phyloP scores from a whole-genome alignment of 2,797 vertebrate genomes.

The Urocyon cinereoargenteus region DNA sequence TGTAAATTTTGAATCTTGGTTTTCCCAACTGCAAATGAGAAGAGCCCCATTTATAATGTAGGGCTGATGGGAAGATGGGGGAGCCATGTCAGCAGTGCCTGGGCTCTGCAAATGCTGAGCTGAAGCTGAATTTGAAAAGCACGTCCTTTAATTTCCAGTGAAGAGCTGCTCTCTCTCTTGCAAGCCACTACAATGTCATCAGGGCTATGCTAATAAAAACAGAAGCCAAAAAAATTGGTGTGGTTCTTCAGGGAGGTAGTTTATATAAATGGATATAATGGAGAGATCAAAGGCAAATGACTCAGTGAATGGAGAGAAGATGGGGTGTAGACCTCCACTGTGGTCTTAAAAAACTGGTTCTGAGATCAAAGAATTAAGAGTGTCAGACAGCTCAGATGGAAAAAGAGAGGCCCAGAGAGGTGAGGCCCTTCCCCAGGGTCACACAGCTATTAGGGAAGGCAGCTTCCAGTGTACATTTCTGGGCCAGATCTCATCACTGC shows the following conservation, averaged over 20 bases:
- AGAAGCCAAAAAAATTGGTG: background rate
- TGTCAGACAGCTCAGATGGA: background rate
- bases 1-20: background rate
- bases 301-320: background rate
- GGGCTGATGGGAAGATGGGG: background rate
- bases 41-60: background rate
- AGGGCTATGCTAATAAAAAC: too few species aligned
- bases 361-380: slow-evolving; percentile 10
- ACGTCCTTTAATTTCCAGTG: background rate
- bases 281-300: background rate
- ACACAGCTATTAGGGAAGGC: background rate
- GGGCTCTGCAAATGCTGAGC: background rate
- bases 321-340: background rate
- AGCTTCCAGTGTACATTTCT: background rate
- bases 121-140: background rate
- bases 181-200: too few species aligned
- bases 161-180: background rate
- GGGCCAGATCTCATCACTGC: background rate
- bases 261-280: background rate
- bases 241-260: background rate
- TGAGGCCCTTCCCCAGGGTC: background rate
- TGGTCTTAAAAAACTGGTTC: background rate
- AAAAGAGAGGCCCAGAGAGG: background rate
- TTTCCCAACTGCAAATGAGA: background rate
- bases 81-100: too few species aligned